A percentile compares a stretch with the other conserved stretches of the same genome.
These are phyloP conservation scores for Drosophila triauraria DNA, from an alignment of 1,140 invertebrate genomes.

Conservation along the genomic window DNA sequence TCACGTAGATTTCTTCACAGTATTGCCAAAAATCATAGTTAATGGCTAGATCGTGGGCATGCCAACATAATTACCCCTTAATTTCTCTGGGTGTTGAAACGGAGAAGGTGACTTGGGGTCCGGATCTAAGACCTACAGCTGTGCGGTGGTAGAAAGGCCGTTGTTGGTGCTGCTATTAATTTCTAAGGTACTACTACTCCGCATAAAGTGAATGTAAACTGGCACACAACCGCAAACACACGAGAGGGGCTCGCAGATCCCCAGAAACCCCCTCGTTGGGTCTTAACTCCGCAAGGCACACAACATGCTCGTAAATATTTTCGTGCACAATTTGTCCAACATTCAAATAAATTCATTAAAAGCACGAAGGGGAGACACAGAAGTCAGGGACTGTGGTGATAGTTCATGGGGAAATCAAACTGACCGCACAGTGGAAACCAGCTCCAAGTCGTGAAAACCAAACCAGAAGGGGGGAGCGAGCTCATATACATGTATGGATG, in stretches of 20 bases:
- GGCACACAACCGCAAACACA: conserved; percentile 57
- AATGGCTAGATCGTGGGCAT: conserved; percentile 16
- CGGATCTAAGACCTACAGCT: conserved; percentile 63
- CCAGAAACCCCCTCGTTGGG: conserved; percentile 2
- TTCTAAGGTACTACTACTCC: conserved; percentile 74
- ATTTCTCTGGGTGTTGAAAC: conserved; percentile 50
- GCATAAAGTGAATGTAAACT: conserved; percentile 81
- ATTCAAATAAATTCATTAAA: conserved; percentile 84
- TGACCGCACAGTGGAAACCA: conserved; percentile 60
- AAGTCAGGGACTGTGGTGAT: conserved; percentile 20
- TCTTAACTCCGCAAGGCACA: conserved; percentile 10
- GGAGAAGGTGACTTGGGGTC: conserved; percentile 43
- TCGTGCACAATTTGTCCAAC: conserved; percentile 83
- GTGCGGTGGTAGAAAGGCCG: conserved; percentile 70
- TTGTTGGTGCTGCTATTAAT: conserved; percentile 71
- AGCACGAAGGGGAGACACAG: conserved; percentile 44
- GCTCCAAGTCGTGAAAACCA: conserved; percentile 33
- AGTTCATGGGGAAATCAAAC: conserved; percentile 44
- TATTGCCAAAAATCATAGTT: background rate
- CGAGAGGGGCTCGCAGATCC: conserved; percentile 24
- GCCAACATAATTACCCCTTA: conserved; percentile 30
- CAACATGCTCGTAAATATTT: conserved; percentile 79
- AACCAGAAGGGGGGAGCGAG: background rate
- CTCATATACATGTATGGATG: background rate
- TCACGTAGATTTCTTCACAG: background rate